phyloP scores from a whole-genome alignment of 2,113 vertebrate species.

The Chrysemys picta region DNA sequence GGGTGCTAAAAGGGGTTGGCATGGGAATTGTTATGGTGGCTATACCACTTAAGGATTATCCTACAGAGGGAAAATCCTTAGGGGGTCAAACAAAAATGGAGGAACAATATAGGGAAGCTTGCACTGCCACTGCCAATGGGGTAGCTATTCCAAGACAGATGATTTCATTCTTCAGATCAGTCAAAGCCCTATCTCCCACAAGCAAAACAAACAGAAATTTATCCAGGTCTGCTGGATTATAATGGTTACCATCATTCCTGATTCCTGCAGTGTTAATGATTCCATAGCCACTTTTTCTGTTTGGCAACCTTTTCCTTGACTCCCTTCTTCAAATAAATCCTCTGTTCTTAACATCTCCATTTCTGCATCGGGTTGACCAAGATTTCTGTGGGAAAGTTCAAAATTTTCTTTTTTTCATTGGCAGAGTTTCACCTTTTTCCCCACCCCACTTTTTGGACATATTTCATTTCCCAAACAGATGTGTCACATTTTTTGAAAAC shows the following conservation, averaged over 20 bases:
- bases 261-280: conserved; percentile 11
- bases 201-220: conserved; percentile 6
- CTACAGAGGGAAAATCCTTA: background rate
- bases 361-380: conserved; percentile 44
- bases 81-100: background rate
- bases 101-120: background rate
- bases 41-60: background rate
- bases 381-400: conserved; percentile 61
- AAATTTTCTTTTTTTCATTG: conserved; percentile 50
- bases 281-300: conserved; percentile 18
- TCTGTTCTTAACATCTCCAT: conserved; percentile 47
- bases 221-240: conserved; percentile 2
- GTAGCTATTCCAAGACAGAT: background rate
- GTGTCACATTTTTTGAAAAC: conserved; percentile 38
- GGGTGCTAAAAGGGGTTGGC: background rate
- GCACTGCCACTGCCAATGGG: background rate
- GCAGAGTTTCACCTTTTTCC: conserved; percentile 44
- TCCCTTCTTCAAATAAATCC: conserved; percentile 54
- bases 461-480: conserved; percentile 52
- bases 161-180: background rate
- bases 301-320: conserved; percentile 45
- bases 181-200: background rate
- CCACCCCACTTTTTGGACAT: background rate
- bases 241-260: background rate
- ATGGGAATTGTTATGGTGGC: background rate